Base-by-base conservation (phyloP, 2,113 vertebrate genomes). In the Illadopsis cleaveri region DNA sequence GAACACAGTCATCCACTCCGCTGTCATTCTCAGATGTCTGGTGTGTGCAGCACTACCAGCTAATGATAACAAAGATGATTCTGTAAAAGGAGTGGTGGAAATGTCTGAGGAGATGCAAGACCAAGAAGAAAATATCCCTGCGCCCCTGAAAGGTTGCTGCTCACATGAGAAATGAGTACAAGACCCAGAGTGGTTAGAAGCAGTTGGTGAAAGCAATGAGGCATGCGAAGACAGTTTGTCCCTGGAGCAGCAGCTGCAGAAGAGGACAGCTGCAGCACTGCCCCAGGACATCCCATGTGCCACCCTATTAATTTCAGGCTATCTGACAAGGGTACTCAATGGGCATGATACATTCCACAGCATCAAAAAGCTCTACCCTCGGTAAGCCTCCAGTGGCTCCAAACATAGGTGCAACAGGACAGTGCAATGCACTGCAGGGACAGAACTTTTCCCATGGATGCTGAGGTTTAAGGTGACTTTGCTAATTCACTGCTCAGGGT, bases 341-440 rank as follows among this genome's bases (percentile, higher is more conserved):
- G 0, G 22, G 18, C 40, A 30, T 9, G 31, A 64, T 1, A 40
- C 19, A 11, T 40, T 45, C 53, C 24, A 6, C 5, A 45, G 7
- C 45, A 50, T 4, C 57, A 35, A 38, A 60, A 82, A 51, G 51
- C 44, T 75, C 9, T 6, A 11, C 37, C 22, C 53, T 60, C 1
- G 0, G 19, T 0, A 0, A 86, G 25, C 17, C n/a, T 44, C 37
- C 56, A 11, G 31, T 1, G 11, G 40, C 56, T 31, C 40, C 38
- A 22, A 25, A 62, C 1, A 0, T 0, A 0, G 22, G 30, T 1
- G 0, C 27, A 47, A 51, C 21, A 44, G 38, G 48, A 30, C 54
- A 35, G 60, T 1, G 31, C 87, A 71, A 24, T 1, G 44, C 42
- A 8, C 17, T 15, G 28, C 48, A 30, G 18, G 40, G 50, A 90